Evolutionary conservation across 2,797 vertebrate genomes (phyloP), one percentile per base, ranked within the genome.

Genomic region (Sebastiscus tertius): DNA sequence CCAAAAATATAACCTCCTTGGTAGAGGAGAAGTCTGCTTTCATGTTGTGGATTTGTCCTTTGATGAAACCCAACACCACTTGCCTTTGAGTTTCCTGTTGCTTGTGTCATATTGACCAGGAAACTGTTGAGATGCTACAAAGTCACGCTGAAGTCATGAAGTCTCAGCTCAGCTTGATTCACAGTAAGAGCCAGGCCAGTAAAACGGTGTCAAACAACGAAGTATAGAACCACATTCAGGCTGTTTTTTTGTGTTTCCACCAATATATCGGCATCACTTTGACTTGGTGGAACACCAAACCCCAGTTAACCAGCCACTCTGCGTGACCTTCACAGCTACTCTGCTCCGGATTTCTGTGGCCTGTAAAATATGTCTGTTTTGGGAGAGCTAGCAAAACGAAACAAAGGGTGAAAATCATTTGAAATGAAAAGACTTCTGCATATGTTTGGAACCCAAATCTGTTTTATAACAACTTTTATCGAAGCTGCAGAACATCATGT

Each of bases 201-300:
- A 77, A 77, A 84, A 0, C 2, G 4, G 80, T 76, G 73, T 81
- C 73, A 84, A 60, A 80, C 75, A 80, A 74, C 26, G 2, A 74
- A 66, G 29, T 14, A 55, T 64, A 31, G 61, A 71, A 88, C 70
- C 73, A 29, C 80, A 79, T 55, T 86, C 52, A 12, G 79, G 54
- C 46, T 72, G 31, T 63, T 39, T 31, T 73, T 49, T 18, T 72
- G 16, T 76, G 59, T 85, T 79, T 78, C 64, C 46, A 62, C 18
- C 65, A 49, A 22, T 56, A 26, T 71, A 72, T 79, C 12, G 1
- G 56, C 75, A 75, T 77, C 71, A 61, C 49, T 68, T 31, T 58
- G 71, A 80, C 56, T 80, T 69, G 66, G 76, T 83, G 63, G n/a
- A 82, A 73, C 64, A 89, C 63, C 80, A 88, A 85, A 83, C 66